Percentiles rank a stretch among this genome's conserved stretches.
phyloP scores from a whole-genome alignment of 2,113 vertebrate genomes.

The Apistogramma diplotaenia region DNA sequence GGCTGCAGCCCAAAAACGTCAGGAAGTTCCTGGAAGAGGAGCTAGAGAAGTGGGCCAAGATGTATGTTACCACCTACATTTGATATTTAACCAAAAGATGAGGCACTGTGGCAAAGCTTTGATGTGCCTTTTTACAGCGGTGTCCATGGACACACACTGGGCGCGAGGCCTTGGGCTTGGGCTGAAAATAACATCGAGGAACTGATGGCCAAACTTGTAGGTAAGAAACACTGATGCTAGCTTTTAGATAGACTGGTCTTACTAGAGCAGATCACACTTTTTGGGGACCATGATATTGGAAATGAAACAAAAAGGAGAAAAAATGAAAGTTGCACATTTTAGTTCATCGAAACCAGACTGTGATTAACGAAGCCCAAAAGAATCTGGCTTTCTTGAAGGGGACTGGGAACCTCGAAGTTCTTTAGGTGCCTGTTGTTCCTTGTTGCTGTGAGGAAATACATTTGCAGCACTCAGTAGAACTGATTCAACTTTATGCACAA shows the following conservation, averaged over 20 bases:
- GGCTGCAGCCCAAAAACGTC: constrained; percentile 87
- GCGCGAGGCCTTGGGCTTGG: constrained; percentile 86
- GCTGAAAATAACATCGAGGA: constrained; percentile 85
- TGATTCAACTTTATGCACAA: no score
- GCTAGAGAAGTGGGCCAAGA: constrained; percentile 91
- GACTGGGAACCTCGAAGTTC: no score
- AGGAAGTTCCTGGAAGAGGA: constrained; percentile 88
- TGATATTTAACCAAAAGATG: not conserved
- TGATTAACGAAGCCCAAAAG: no score
- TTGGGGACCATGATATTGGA: no score
- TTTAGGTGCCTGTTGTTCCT: no score
- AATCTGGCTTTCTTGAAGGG: no score
- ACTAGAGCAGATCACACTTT: not conserved
- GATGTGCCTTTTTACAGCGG: constrained; percentile 72
- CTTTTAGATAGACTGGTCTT: not conserved
- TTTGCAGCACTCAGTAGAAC: no score
- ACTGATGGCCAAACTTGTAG: constrained; percentile 85
- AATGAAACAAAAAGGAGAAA: no score
- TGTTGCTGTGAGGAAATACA: no score
- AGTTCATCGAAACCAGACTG: no score
- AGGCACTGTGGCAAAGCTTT: not conserved
- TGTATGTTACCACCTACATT: constrained; percentile 68
- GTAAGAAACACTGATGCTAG: constrained; percentile 70
- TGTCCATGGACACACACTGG: constrained; percentile 82
- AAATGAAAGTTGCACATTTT: no score